Evolutionary conservation across 1,140 invertebrate genomes (phyloP).

Genomic region (Dolichoris vasculosae): DNA sequence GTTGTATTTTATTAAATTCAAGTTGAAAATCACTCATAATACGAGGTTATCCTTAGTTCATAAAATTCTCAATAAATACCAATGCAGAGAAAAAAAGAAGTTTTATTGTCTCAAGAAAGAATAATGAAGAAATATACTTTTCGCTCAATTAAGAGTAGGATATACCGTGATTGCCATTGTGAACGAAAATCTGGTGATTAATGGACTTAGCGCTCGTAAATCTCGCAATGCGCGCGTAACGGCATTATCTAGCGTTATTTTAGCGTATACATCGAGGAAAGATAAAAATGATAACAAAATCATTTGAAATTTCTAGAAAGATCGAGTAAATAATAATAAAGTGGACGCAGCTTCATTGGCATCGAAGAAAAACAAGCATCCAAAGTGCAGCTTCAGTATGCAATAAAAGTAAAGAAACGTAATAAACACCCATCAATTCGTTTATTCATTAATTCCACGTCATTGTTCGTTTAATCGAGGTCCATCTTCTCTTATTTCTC

Average conservation of each 20-base stretch:
- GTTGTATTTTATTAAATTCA: neutral
- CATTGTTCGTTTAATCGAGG: conserved; percentile 12
- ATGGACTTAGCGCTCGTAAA: conserved; percentile 1
- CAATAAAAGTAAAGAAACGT: neutral
- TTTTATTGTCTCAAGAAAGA: neutral
- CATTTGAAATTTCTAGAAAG: neutral
- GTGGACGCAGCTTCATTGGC: too few species aligned
- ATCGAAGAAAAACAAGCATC: neutral
- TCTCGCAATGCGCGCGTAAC: neutral
- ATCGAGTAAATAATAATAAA: neutral
- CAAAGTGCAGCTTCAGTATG: neutral
- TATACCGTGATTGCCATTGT: neutral
- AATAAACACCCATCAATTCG: conserved; percentile 17
- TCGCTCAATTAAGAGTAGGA: conserved; percentile 1
- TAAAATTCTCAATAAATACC: neutral
- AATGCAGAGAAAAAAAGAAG: neutral
- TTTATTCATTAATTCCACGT: neutral
- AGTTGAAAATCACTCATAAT: neutral
- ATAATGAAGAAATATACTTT: conserved; percentile 6
- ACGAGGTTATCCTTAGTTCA: neutral
- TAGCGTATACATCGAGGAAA: neutral
- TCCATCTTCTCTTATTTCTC: neutral
- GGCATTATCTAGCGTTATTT: conserved; percentile 4
- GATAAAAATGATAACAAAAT: neutral
- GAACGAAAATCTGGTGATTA: neutral